Evolutionary conservation across 35 echinoderm and acorn worm species (phyloP).

Genomic region (Lytechinus variegatus): DNA sequence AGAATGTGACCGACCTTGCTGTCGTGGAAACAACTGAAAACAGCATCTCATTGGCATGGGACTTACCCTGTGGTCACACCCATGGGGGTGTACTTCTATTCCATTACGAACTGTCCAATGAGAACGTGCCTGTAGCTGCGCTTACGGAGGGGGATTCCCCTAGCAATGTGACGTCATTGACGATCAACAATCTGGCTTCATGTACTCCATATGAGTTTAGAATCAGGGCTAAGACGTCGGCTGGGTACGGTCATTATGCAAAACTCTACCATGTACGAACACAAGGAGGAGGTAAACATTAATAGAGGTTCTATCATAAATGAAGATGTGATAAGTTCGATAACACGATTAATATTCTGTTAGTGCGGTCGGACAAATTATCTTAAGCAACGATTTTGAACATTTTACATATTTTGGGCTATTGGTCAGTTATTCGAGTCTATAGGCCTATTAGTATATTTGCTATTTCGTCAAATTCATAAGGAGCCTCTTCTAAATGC

Average conservation of each 20-base stretch:
- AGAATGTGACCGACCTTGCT: neutral
- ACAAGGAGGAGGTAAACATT: constrained; percentile 17
- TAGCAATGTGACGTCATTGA: constrained; percentile 14
- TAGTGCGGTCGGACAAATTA: too few species aligned
- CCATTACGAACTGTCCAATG: constrained; percentile 30
- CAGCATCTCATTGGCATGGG: constrained; percentile 37
- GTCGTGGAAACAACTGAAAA: neutral
- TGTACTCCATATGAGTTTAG: constrained; percentile 45
- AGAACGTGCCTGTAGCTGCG: neutral
- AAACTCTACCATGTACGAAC: constrained; percentile 3
- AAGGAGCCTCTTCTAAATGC: too few species aligned
- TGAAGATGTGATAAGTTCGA: too few species aligned
- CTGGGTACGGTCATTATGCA: neutral
- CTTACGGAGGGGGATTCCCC: constrained; percentile 31
- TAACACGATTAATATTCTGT: neutral
- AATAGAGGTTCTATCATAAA: too few species aligned
- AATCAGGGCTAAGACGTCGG: neutral
- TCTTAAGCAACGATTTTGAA: too few species aligned
- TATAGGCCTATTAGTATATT: too few species aligned
- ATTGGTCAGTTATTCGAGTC: too few species aligned
- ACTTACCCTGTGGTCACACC: constrained; percentile 18
- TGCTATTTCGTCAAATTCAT: too few species aligned
- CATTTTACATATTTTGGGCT: too few species aligned
- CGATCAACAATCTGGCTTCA: constrained; percentile 1
- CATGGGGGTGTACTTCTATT: constrained; percentile 16